Conservation (phyloP, 2,113 vertebrate species). For the Podarcis muralis region DNA sequence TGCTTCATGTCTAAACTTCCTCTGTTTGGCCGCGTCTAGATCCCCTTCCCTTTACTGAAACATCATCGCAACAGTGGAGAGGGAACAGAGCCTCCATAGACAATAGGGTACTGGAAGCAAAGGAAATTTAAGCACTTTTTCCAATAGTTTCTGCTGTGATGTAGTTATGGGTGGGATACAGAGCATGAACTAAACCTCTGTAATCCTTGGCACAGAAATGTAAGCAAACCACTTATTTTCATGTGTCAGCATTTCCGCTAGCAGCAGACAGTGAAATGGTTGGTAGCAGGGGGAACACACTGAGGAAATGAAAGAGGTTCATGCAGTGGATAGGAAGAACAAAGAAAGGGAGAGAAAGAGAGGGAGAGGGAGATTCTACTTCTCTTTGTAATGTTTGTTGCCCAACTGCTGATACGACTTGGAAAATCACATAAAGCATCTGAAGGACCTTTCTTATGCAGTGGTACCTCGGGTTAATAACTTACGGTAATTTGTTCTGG, state of each 20-base stretch:
- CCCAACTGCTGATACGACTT: background rate
- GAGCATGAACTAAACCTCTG: background rate
- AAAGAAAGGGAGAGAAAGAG: background rate
- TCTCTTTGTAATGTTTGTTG: background rate
- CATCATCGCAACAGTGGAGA: background rate
- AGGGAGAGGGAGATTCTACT: background rate
- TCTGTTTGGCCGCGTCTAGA: background rate
- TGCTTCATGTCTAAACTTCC: background rate
- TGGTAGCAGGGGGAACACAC: background rate
- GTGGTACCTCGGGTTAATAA: too few relatives aligned
- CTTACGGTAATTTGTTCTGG: too few relatives aligned
- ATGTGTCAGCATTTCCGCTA: background rate
- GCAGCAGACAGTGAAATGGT: background rate
- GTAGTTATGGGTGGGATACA: background rate
- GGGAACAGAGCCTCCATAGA: background rate
- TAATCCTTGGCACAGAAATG: slow-evolving; percentile 4
- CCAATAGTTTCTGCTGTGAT: background rate
- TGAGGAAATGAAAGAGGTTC: background rate
- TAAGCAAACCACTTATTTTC: background rate
- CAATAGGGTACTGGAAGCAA: background rate
- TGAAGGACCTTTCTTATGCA: background rate
- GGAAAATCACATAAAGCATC: background rate
- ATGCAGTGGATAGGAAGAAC: too few relatives aligned
- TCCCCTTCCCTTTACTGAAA: background rate
- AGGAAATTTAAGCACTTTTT: background rate